Conservation (phyloP, 1,140 invertebrate genomes). For the Babylonia areolata region DNA sequence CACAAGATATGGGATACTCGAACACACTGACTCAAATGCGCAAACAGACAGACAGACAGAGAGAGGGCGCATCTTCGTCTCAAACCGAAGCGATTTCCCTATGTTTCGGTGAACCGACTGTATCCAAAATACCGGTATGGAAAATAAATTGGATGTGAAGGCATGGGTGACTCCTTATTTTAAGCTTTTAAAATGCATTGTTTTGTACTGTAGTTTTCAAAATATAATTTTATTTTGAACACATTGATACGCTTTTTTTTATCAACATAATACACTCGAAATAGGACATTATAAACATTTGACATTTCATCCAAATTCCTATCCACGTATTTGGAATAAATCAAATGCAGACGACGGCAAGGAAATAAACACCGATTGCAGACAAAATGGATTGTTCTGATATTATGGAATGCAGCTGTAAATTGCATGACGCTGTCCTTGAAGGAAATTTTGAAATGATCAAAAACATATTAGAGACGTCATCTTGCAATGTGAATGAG, state of each 20-base stretch:
- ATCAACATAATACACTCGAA: no score
- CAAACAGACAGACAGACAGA: not conserved
- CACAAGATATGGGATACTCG: no score
- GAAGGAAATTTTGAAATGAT: constrained; percentile 40
- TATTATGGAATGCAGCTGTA: constrained; percentile 47
- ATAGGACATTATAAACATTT: no score
- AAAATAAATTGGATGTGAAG: not conserved
- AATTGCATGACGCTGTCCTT: constrained; percentile 41
- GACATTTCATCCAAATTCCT: no score
- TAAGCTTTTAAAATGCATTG: not conserved
- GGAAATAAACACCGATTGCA: no score
- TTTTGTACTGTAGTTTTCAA: no score
- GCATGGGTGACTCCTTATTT: not conserved
- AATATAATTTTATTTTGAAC: not conserved
- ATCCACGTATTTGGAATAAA: no score
- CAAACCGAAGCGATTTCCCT: not conserved
- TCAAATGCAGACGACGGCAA: no score
- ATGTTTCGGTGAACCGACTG: not conserved
- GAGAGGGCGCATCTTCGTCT: not conserved
- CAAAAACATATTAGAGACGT: constrained; percentile 35
- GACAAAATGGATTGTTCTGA: constrained; percentile 36
- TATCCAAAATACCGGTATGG: not conserved
- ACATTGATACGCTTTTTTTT: no score
- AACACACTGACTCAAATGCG: not conserved
- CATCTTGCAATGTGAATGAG: constrained; percentile 45